Percentiles rank a stretch among this genome's conserved stretches.
Conservation (phyloP, 2,888 invertebrate species). For the Sphinx pinastri region DNA sequence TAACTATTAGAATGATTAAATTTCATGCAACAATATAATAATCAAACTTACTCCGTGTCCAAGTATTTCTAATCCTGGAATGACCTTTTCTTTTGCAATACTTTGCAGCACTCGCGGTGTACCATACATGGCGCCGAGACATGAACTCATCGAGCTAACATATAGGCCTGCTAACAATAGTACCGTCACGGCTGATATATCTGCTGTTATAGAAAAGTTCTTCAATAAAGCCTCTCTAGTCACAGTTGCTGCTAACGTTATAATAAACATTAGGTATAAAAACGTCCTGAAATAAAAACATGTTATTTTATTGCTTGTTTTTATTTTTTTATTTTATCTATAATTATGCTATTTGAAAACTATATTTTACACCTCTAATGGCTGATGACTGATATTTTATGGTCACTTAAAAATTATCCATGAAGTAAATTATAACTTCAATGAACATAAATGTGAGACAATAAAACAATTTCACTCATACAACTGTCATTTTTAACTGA, state of each 20-base stretch:
- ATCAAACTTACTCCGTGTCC: constrained; percentile 91
- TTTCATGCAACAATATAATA: neutral
- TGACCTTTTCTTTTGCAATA: constrained; percentile 97
- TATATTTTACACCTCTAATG: no score
- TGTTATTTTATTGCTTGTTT: neutral
- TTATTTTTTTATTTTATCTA: no score
- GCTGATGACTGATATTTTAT: no score
- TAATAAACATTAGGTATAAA: constrained; percentile 94
- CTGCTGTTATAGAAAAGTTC: constrained; percentile 96
- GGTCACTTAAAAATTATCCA: no score
- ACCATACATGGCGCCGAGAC: constrained; percentile 97
- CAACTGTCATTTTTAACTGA: no score
- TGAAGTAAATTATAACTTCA: no score
- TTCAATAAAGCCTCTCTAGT: constrained; percentile 86
- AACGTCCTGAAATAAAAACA: constrained; percentile 86
- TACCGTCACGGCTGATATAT: constrained; percentile 92
- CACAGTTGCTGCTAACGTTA: constrained; percentile 96
- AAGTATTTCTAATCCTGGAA: constrained; percentile 93
- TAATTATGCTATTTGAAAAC: no score
- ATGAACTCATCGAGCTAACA: constrained; percentile 97
- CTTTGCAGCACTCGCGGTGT: constrained; percentile 97
- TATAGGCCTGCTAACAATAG: constrained; percentile 95
- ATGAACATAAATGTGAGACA: no score
- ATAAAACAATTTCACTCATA: no score
- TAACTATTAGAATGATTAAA: no score